Percentiles rank a stretch among this genome's conserved stretches.
Evolutionary conservation across 2,113 vertebrate genomes (phyloP).

Genomic region (Pipa parva): DNA sequence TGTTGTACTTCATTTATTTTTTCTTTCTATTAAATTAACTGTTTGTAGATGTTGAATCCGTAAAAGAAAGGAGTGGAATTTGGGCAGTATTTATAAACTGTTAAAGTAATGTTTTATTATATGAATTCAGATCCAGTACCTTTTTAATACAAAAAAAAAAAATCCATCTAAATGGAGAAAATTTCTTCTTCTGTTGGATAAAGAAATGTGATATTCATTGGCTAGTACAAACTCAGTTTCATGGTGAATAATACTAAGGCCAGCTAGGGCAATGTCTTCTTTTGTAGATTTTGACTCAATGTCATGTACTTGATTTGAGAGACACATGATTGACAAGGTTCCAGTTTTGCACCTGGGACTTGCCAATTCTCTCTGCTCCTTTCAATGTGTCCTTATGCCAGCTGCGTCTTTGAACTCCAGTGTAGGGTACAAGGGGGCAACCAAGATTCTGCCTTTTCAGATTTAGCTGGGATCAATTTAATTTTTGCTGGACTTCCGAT

Average conservation of each 20-base stretch:
- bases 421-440: conserved; percentile 26
- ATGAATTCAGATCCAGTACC: neutral
- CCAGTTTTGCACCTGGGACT: conserved; percentile 48
- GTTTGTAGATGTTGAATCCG: no score
- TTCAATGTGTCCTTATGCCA: conserved; percentile 38
- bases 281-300: conserved; percentile 50
- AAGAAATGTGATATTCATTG: conserved; percentile 36
- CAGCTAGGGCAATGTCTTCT: conserved; percentile 40
- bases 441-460: conserved; percentile 30
- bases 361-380: conserved; percentile 33
- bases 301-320: conserved; percentile 45
- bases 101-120: no score
- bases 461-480: conserved; percentile 53
- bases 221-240: conserved; percentile 50
- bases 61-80: no score
- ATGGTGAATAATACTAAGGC: conserved; percentile 49
- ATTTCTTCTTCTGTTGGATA: neutral
- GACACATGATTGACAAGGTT: conserved; percentile 53
- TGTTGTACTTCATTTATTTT: no score
- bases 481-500: conserved; percentile 54
- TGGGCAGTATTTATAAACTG: no score
- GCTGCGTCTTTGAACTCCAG: conserved; percentile 54
- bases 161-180: neutral
- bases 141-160: neutral
- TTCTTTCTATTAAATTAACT: no score